A percentile compares a stretch with the other conserved stretches of the same genome.
Evolutionary conservation across 2,797 vertebrate species (phyloP).

Genomic region (Sylvia borin): DNA sequence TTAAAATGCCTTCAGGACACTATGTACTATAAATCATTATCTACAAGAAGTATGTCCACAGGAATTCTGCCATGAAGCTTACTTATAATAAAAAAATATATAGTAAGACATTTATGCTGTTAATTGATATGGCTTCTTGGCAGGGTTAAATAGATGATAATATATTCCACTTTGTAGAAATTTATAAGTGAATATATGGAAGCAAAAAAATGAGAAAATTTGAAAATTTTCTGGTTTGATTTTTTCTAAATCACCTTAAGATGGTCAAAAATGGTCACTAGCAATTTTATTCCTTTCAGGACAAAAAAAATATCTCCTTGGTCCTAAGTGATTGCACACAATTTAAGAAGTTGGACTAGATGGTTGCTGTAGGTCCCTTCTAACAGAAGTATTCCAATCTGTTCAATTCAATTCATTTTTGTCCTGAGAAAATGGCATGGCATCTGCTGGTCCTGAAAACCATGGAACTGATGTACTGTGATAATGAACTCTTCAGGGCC

Average conservation of each 20-base stretch:
- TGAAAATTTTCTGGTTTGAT: background rate
- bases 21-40: background rate
- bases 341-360: background rate
- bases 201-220: background rate
- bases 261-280: background rate
- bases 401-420: background rate
- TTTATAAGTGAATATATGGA: background rate
- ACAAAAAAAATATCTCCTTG: background rate
- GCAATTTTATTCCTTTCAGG: background rate
- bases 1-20: background rate
- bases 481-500: background rate
- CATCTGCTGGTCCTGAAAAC: background rate
- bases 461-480: background rate
- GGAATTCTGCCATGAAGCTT: background rate
- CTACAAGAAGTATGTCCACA: background rate
- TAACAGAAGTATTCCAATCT: background rate
- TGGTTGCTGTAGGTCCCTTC: background rate
- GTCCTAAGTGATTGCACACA: background rate
- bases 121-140: background rate
- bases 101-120: background rate
- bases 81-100: background rate
- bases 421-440: background rate
- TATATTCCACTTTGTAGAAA: background rate
- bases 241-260: background rate
- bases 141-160: background rate